Conservation (phyloP, 2,113 vertebrate species). For the Thinocorus orbignyianus region DNA sequence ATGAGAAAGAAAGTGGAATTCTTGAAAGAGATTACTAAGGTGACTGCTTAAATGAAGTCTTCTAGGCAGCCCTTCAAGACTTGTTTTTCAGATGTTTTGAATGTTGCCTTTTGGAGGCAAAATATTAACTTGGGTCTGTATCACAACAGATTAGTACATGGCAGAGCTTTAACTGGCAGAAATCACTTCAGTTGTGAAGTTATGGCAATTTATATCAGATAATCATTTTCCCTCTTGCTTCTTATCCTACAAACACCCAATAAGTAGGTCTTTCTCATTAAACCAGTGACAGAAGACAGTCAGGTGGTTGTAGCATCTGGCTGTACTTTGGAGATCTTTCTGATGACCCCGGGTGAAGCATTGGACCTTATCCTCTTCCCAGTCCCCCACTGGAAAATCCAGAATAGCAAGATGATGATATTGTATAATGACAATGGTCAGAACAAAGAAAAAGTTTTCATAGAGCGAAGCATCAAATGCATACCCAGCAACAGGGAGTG, state of each 20-base stretch:
- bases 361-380: background rate
- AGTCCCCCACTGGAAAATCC: background rate
- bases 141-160: background rate
- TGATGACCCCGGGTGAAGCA: background rate
- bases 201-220: background rate
- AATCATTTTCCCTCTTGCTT: background rate
- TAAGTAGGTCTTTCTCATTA: background rate
- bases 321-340: background rate
- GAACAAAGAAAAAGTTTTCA: background rate
- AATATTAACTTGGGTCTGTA: background rate
- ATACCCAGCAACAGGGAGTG: background rate
- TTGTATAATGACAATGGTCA: background rate
- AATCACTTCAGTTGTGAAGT: background rate
- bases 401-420: background rate
- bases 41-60: background rate
- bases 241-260: background rate
- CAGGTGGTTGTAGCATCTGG: background rate
- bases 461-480: background rate
- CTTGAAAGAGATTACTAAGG: background rate
- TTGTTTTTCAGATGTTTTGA: background rate
- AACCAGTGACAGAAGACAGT: background rate
- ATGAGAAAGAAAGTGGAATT: background rate
- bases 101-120: background rate
- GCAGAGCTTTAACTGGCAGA: background rate
- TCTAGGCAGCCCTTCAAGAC: background rate